phyloP scores from a whole-genome alignment of 2,797 vertebrate species.

The Lagorchestes hirsutus region DNA sequence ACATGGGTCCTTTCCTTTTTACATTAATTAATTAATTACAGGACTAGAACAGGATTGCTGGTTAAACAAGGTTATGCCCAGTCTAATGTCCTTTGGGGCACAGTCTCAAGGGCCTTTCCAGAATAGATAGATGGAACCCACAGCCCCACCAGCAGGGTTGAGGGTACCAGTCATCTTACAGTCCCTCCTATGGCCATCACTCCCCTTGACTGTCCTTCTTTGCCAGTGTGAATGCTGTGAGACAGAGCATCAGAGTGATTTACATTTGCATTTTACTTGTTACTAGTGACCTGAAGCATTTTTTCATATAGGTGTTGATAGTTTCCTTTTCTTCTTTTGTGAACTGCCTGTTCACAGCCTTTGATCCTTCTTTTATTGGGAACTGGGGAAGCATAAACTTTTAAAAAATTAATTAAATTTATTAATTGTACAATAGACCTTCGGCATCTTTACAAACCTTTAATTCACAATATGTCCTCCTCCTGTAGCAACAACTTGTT shows the following conservation, averaged over 20 bases:
- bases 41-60: neutral
- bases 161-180: neutral
- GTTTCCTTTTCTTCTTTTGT: slow-evolving; percentile 28
- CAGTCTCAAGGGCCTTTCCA: neutral
- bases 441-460: neutral
- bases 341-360: slow-evolving; percentile 32
- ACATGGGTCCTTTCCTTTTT: neutral
- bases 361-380: neutral
- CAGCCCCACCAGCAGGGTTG: neutral
- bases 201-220: neutral
- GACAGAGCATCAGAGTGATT: neutral
- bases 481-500: neutral
- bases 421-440: neutral
- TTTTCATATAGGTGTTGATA: neutral
- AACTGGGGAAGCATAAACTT: neutral
- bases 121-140: neutral
- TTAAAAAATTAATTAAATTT: neutral
- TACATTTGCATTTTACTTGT: neutral
- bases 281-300: neutral
- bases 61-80: neutral
- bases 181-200: neutral
- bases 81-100: neutral
- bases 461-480: neutral
- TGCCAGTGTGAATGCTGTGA: neutral
- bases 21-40: neutral